Conservation (phyloP, 2,113 vertebrate species). For the Nothobranchius furzeri region DNA sequence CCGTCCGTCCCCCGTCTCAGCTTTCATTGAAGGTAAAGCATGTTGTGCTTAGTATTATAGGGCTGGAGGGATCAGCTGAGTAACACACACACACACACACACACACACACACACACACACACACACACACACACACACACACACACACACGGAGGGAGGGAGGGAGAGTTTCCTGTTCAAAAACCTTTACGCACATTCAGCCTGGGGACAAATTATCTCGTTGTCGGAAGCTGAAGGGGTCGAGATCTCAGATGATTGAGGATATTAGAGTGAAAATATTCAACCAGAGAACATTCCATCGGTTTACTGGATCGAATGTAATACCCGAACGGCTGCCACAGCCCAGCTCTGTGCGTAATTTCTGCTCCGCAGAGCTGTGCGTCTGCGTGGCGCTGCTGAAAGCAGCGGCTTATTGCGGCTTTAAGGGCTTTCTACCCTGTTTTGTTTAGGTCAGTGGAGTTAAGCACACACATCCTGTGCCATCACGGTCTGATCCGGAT, state of each 20-base stretch:
- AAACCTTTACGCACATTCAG: conserved; percentile 54
- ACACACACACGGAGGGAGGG: conserved; percentile 11
- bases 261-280: conserved; percentile 2
- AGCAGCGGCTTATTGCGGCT: conserved; percentile 68
- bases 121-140: conserved; percentile 9
- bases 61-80: conserved; percentile 72
- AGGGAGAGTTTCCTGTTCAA: conserved; percentile 50
- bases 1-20: conserved; percentile 59
- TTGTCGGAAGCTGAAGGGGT: conserved; percentile 22
- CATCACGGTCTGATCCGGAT: conserved; percentile 54
- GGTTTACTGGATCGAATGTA: conserved; percentile 22
- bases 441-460: conserved; percentile 63
- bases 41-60: conserved; percentile 78
- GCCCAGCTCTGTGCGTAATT: conserved; percentile 42
- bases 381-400: conserved; percentile 59
- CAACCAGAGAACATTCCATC: conserved; percentile 34
- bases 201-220: conserved; percentile 50
- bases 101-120: conserved; percentile 4
- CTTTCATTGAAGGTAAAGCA: conserved; percentile 78
- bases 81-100: conserved; percentile 16
- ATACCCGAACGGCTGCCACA: conserved; percentile 23
- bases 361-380: conserved; percentile 60
- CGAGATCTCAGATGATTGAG: conserved; percentile 27
- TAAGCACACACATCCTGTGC: conserved; percentile 69
- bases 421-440: conserved; percentile 72